Evolutionary conservation across 1,140 invertebrate genomes (phyloP), one percentile per base, ranked within the genome.

Genomic region (Lordiphosa clarofinis): DNA sequence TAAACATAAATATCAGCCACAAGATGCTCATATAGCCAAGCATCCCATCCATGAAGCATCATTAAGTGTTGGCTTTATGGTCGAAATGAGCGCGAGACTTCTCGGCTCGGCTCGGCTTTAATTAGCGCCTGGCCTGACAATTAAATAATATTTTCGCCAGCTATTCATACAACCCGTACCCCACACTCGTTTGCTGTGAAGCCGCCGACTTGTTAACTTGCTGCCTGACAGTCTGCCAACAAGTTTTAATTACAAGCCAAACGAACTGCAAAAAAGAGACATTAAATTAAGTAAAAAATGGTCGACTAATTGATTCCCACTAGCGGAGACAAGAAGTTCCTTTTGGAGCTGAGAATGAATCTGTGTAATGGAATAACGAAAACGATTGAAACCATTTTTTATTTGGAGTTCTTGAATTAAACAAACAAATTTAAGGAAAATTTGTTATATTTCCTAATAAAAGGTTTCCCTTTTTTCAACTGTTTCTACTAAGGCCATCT

Each of bases 141-240:
- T 82, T 81, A 82, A 81, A 81, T 82, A 82, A 72, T 82, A 81
- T 75, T 81, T 79, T 71, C 47, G 62, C 67, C 76, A 58, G 40
- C 57, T 72, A 49, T 13, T 19, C 15, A 37, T 58, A 67, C 35
- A 67, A 37, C 40, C 28, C 35, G 19, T 7, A 33, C 38, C 19
- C 15, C 40, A 15, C 42, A 1, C 24, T 35, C 31, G 15, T 33
- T 36, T 19, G 54, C 39, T 78, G 56, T 79, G 74, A 74, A 59
- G 76, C 78, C 56, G 76, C 72, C 76, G 76, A 81, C 76, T 81
- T 81, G 76, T 81, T 82, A 82, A 82, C 76, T 76, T 62, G 78
- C 67, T 81, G 75, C 76, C 76, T 82, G 76, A 82, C 75, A 79
- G 75, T 79, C 75, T 79, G 75, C 75, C 76, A 79, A 79, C 75